Evolutionary conservation across 1,140 invertebrate species (phyloP).

Genomic region (Andricus grossulariae): DNA sequence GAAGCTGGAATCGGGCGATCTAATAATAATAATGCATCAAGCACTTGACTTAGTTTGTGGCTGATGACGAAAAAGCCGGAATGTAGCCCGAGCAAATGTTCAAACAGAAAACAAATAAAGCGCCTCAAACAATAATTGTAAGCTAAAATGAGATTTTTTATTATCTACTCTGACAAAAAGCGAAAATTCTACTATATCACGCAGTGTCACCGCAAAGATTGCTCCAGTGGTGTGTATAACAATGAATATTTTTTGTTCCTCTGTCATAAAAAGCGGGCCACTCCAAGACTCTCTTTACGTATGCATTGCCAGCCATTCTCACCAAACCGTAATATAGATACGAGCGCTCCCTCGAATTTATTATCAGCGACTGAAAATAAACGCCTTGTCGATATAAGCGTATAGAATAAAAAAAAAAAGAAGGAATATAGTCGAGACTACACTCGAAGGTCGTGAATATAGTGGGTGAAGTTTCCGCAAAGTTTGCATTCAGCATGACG

Average conservation of each 20-base stretch:
- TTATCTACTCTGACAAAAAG: not conserved
- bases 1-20: too few species aligned
- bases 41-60: too few species aligned
- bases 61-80: too few species aligned
- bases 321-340: constrained; percentile 40
- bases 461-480: not conserved
- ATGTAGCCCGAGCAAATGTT: too few species aligned
- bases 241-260: not conserved
- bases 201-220: not conserved
- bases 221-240: not conserved
- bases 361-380: constrained; percentile 54
- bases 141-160: not conserved
- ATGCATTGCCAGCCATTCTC: constrained; percentile 47
- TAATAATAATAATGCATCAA: too few species aligned
- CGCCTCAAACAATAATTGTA: not conserved
- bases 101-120: too few species aligned
- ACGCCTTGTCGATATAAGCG: constrained; percentile 30
- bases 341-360: constrained; percentile 45
- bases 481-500: not conserved
- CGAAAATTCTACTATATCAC: not conserved
- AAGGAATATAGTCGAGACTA: not conserved
- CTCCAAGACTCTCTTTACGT: constrained; percentile 41
- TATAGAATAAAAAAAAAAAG: constrained; percentile 30
- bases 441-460: constrained; percentile 15
- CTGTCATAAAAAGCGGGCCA: not conserved